Percentiles rank a stretch among this genome's conserved stretches.
Evolutionary conservation across 2,888 invertebrate genomes (phyloP).

Genomic region (Phoronis australis): DNA sequence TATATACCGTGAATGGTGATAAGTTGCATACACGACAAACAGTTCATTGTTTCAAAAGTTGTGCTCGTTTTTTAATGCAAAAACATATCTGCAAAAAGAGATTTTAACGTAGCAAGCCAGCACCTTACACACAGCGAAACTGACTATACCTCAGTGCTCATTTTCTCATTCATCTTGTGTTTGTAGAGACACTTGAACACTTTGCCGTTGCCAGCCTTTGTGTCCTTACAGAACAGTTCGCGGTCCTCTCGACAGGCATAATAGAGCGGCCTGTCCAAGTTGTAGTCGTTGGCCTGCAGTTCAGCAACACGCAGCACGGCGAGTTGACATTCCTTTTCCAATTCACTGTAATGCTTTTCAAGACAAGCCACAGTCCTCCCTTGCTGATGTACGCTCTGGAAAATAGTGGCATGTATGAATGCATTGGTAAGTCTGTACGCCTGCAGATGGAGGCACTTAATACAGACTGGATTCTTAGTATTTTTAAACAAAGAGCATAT

Average conservation of each 20-base stretch:
- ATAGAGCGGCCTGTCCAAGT: constrained; percentile 81
- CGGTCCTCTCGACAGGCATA: constrained; percentile 83
- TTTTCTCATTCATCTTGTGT: constrained; percentile 69
- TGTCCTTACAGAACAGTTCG: constrained; percentile 65
- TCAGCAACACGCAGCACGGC: constrained; percentile 80
- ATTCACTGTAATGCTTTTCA: constrained; percentile 59
- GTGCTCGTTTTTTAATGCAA: too few relatives aligned
- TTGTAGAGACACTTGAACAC: constrained; percentile 85
- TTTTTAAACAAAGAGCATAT: too few relatives aligned
- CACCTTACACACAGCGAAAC: too few relatives aligned
- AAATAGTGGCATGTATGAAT: too few relatives aligned
- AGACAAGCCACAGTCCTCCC: constrained; percentile 79
- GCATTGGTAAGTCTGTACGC: too few relatives aligned
- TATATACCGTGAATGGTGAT: too few relatives aligned
- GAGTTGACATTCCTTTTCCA: constrained; percentile 66
- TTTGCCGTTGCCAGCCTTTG: constrained; percentile 71
- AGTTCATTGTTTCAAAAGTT: too few relatives aligned
- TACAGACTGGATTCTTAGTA: too few relatives aligned
- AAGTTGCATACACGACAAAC: too few relatives aligned
- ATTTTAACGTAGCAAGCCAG: too few relatives aligned
- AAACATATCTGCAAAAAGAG: too few relatives aligned
- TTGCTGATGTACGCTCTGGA: constrained; percentile 61
- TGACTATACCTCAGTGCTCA: constrained; percentile 54
- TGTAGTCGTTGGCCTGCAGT: constrained; percentile 82
- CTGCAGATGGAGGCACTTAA: too few relatives aligned